These are phyloP conservation scores for Phrynocephalus vlangalii DNA, from an alignment of 2,797 vertebrate genomes.

Conservation along the genomic window DNA sequence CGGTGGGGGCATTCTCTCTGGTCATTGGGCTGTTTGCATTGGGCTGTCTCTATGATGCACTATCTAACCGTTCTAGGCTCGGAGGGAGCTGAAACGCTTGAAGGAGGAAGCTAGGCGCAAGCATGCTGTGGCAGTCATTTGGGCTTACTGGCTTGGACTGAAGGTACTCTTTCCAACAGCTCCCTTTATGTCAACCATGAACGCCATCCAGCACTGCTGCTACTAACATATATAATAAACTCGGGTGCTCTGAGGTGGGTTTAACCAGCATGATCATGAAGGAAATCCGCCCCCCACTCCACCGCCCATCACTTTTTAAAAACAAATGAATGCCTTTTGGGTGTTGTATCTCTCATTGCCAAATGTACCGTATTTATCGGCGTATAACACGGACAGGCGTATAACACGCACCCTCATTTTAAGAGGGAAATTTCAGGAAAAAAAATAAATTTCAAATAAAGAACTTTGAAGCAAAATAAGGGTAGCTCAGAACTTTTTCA, in stretches of 20 bases:
- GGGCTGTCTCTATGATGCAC: slow-evolving; percentile 81
- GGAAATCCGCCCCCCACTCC: neutral
- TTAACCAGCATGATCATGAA: slow-evolving; percentile 38
- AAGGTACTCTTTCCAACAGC: slow-evolving; percentile 88
- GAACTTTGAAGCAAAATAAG: no score
- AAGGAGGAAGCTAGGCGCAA: slow-evolving; percentile 98
- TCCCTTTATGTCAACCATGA: slow-evolving; percentile 60
- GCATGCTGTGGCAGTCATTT: slow-evolving; percentile 98
- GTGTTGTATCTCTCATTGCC: slow-evolving; percentile 17
- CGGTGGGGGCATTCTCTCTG: slow-evolving; percentile 59
- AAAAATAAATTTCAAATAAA: no score
- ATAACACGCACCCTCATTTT: no score
- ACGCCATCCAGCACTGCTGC: slow-evolving; percentile 61
- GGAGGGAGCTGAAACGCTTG: slow-evolving; percentile 97
- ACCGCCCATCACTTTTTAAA: neutral
- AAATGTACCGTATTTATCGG: no score
- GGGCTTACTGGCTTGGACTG: slow-evolving; percentile 99
- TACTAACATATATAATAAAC: slow-evolving; percentile 70
- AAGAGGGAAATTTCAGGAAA: no score
- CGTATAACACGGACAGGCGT: no score
- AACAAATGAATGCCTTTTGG: neutral
- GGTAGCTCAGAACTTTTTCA: no score
- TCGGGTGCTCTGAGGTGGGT: slow-evolving; percentile 44
- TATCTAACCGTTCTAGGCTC: slow-evolving; percentile 91
- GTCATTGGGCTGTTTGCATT: slow-evolving; percentile 74